These are phyloP conservation scores for Meteorus sp. DNA, from an alignment of 1,140 invertebrate genomes.

Conservation along the genomic window DNA sequence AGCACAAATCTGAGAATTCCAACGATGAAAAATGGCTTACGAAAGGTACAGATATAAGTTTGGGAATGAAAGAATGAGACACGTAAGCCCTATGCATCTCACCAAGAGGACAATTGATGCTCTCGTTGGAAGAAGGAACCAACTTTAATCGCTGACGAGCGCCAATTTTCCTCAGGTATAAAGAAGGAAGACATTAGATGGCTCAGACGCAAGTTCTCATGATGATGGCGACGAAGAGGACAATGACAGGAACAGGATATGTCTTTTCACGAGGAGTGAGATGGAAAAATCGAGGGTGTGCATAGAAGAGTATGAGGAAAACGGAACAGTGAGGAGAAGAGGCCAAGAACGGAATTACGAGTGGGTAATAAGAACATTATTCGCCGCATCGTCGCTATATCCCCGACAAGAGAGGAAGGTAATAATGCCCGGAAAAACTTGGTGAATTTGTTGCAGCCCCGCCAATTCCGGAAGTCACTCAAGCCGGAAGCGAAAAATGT, in stretches of 20 bases:
- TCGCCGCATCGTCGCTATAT: background rate
- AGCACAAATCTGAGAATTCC: background rate
- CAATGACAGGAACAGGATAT: slow-evolving; percentile 19
- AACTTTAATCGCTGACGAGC: slow-evolving; percentile 23
- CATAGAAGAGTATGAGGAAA: slow-evolving; percentile 22
- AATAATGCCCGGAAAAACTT: slow-evolving; percentile 6
- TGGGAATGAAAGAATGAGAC: background rate
- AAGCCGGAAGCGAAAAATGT: too few relatives aligned
- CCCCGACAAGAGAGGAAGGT: background rate
- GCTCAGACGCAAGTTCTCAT: slow-evolving; percentile 18
- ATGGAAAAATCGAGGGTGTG: too few relatives aligned
- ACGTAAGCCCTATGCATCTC: background rate
- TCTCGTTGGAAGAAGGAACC: slow-evolving; percentile 7
- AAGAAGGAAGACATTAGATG: slow-evolving; percentile 22
- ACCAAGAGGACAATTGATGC: slow-evolving; percentile 13
- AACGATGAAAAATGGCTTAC: too few relatives aligned
- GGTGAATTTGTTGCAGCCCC: slow-evolving; percentile 3
- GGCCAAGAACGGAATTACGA: slow-evolving; percentile 8
- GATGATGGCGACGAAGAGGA: too few relatives aligned
- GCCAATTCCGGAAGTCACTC: slow-evolving; percentile 2
- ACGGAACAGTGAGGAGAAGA: slow-evolving; percentile 10
- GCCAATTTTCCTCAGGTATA: slow-evolving; percentile 20
- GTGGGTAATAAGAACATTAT: slow-evolving; percentile 19
- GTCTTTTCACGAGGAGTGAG: too few relatives aligned
- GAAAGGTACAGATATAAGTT: too few relatives aligned